Percentiles rank a stretch among this genome's conserved stretches.
Evolutionary conservation across 2,113 vertebrate species (phyloP).

Genomic region (Scomber japonicus): DNA sequence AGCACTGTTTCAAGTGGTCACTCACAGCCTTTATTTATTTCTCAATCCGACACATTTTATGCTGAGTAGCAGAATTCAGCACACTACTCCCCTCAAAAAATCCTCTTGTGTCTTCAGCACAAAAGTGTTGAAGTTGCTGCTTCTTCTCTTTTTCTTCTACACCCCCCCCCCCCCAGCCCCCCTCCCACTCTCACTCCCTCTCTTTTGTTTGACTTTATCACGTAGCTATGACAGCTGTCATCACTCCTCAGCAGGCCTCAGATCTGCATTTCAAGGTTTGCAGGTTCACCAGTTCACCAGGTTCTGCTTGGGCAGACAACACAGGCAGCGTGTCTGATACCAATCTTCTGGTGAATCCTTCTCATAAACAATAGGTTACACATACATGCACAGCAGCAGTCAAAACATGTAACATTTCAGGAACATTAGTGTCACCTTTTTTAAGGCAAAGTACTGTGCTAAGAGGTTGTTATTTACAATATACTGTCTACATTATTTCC

Average conservation of each 20-base stretch:
- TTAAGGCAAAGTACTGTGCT: background rate
- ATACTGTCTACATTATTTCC: background rate
- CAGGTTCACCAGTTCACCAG: constrained; percentile 76
- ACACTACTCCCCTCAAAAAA: constrained; percentile 24
- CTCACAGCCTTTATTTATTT: constrained; percentile 80
- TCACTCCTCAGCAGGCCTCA: constrained; percentile 79
- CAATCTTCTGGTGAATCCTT: constrained; percentile 44
- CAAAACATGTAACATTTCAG: constrained; percentile 12
- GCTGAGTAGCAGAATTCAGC: constrained; percentile 79
- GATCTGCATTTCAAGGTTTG: constrained; percentile 85
- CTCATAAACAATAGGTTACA: constrained; percentile 66
- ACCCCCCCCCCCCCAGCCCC: no score
- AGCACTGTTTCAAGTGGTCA: constrained; percentile 82
- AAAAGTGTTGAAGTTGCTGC: constrained; percentile 82
- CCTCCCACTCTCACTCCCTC: constrained; percentile 43
- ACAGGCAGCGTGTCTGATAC: constrained; percentile 49
- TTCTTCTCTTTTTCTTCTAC: constrained; percentile 65
- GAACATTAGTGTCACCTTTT: constrained; percentile 17
- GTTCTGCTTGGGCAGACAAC: constrained; percentile 76
- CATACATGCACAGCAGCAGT: constrained; percentile 12
- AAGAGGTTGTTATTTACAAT: constrained; percentile 12
- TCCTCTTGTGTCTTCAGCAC: constrained; percentile 72
- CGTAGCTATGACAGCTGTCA: constrained; percentile 86
- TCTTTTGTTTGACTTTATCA: constrained; percentile 76
- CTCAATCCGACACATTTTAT: constrained; percentile 78